A percentile compares a stretch with the other conserved stretches of the same genome.
Conservation (phyloP, 1,140 invertebrate species). For the Drosophila navojoa region DNA sequence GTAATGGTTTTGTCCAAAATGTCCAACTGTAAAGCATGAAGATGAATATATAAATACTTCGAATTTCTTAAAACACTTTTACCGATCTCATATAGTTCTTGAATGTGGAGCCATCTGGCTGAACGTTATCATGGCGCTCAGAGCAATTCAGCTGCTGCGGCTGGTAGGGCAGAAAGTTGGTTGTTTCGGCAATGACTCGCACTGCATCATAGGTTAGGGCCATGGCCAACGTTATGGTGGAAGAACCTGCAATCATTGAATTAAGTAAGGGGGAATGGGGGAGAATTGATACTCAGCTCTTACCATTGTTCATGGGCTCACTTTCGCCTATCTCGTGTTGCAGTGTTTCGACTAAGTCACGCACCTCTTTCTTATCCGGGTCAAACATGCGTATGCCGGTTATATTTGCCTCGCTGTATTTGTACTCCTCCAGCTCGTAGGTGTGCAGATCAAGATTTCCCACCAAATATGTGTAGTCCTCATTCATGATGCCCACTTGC, state of each 20-base stretch:
- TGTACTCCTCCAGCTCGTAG: slow-evolving; percentile 91
- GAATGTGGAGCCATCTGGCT: slow-evolving; percentile 88
- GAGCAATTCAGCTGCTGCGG: slow-evolving; percentile 85
- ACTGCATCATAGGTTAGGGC: slow-evolving; percentile 93
- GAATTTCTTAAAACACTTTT: background rate
- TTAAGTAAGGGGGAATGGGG: background rate
- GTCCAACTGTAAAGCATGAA: slow-evolving; percentile 50
- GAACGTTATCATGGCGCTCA: slow-evolving; percentile 65
- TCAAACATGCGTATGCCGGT: slow-evolving; percentile 91
- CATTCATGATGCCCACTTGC: slow-evolving; percentile 93
- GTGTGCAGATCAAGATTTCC: slow-evolving; percentile 92
- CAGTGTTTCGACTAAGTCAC: slow-evolving; percentile 57
- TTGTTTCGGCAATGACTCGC: slow-evolving; percentile 87
- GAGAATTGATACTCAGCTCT: background rate
- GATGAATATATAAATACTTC: too few relatives aligned
- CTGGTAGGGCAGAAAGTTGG: slow-evolving; percentile 65
- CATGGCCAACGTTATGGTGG: slow-evolving; percentile 86
- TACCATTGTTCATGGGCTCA: slow-evolving; percentile 53
- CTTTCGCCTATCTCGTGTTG: slow-evolving; percentile 63
- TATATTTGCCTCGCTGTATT: slow-evolving; percentile 93
- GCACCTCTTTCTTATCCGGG: slow-evolving; percentile 81
- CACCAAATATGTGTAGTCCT: slow-evolving; percentile 90
- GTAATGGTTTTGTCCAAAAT: slow-evolving; percentile 86
- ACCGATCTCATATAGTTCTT: slow-evolving; percentile 90
- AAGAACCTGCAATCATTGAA: slow-evolving; percentile 43